Evolutionary conservation across 2,113 vertebrate species (phyloP).

Genomic region (Tupaia tana): DNA sequence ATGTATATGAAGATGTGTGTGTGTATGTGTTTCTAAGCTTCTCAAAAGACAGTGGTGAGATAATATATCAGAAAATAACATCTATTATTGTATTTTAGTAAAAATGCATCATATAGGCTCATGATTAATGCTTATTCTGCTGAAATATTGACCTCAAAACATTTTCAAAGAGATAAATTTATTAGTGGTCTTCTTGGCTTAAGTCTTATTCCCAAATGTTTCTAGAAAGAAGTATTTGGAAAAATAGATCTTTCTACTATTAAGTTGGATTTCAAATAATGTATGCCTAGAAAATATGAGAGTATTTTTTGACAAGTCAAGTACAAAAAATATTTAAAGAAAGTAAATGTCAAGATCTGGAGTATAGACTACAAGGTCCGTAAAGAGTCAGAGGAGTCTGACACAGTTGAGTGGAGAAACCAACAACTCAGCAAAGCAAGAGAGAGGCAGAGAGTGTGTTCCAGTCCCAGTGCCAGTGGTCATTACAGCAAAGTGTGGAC

Average conservation of each 20-base stretch:
- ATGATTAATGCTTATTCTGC: background rate
- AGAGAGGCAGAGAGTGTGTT: no score
- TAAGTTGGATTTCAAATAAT: background rate
- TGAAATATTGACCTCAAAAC: background rate
- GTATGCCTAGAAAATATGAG: background rate
- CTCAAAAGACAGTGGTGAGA: background rate
- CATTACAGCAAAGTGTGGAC: accelerated
- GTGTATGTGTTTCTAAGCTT: background rate
- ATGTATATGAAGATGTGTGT: background rate
- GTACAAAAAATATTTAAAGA: background rate
- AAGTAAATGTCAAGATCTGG: background rate
- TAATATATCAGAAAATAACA: background rate
- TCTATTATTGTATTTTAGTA: background rate
- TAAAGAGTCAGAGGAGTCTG: accelerated
- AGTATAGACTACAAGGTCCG: accelerated
- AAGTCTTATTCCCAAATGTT: background rate
- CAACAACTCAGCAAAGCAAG: accelerated
- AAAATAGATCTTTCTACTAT: background rate
- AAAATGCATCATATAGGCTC: background rate
- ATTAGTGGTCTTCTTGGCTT: background rate
- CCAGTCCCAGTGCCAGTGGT: background rate
- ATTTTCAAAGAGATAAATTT: background rate
- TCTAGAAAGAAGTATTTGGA: background rate
- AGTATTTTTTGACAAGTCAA: background rate
- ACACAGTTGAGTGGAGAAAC: accelerated